Percentiles rank a stretch among this genome's conserved stretches.
Conservation (phyloP, 2,113 vertebrate genomes). For the Hypocryptadius cinnamomeus region DNA sequence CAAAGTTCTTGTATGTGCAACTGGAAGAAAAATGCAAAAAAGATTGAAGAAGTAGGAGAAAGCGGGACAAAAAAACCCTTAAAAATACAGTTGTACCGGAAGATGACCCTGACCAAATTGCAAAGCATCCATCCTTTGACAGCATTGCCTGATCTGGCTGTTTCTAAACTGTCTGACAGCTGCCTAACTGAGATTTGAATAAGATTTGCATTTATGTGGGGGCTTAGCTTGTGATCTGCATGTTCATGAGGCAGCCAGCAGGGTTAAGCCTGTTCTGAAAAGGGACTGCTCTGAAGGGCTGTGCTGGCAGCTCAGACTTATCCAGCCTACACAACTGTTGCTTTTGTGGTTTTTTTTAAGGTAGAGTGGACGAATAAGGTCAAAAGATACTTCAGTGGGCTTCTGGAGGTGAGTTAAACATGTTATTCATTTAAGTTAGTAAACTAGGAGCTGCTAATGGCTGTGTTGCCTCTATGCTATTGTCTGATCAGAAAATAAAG, state of each 20-base stretch:
- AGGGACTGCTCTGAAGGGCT: background rate
- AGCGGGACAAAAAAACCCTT: background rate
- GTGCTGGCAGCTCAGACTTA: background rate
- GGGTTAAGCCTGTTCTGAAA: background rate
- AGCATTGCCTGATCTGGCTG: background rate
- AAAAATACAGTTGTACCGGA: background rate
- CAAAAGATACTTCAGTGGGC: background rate
- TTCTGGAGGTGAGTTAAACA: conserved; percentile 27
- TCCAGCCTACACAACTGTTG: background rate
- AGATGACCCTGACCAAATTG: background rate
- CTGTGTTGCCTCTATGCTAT: background rate
- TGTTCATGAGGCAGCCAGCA: background rate
- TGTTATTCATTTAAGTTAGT: background rate
- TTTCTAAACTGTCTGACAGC: background rate
- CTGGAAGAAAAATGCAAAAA: background rate
- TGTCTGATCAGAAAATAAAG: background rate
- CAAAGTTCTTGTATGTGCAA: background rate
- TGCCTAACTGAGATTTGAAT: background rate
- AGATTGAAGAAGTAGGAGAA: background rate
- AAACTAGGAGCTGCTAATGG: background rate
- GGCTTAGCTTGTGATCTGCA: conserved; percentile 25
- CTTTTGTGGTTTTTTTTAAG: background rate
- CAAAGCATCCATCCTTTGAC: background rate
- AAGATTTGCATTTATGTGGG: conserved; percentile 40
- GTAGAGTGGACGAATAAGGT: background rate